Base-by-base conservation (phyloP, 2,797 vertebrate genomes). In the Glyptemys insculpta region DNA sequence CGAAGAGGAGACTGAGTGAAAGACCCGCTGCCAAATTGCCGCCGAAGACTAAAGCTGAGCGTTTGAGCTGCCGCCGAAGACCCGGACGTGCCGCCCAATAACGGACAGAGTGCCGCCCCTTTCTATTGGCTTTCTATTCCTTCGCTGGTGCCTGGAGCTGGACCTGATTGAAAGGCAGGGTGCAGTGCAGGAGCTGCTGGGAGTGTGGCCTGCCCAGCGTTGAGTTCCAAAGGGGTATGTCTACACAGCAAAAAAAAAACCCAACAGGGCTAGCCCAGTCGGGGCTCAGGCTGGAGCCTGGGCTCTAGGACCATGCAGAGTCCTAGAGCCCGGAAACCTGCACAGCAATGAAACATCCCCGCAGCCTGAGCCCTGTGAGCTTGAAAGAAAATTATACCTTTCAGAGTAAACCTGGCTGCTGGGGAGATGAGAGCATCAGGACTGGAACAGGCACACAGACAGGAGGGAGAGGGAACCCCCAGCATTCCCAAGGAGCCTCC, bases 361-460 rank as follows among this genome's bases (percentile, higher is more conserved):
- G 4, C 56, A 57, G 27, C 62, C 34, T 8, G 34, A 65, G 8
- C 16, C 34, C 8, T 31, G 18, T n/a, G 34, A 65, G 62, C 62
- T 19, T 18, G 4, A 3, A 81, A 53, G 85, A 81, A 19, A 10
- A 0, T 8, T 0, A 10, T 3, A 23, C 34, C 23, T n/a, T 37
- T 62, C 5, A 0, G 41, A 88, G 29, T 19, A 68, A 12, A 8
- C 31, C 1, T 0, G 5, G 79, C 59, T 34, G 29, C 62, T n/a
- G 18, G 62, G 18, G 34, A 68, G 62, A 21, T 18, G 62, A 68
- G 8, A 37, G 8, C 8, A 16, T 19, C 62, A 68, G 34, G 62
- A 37, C 34, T 8, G 16, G 34, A n/a, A 18, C 62, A 68, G 18
- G 62, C 16, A n/a, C 8, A 2, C 18, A 10, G 4, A 68, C 18